phyloP scores from a whole-genome alignment of 2,888 invertebrate species.

The Netelia fuscicornis region DNA sequence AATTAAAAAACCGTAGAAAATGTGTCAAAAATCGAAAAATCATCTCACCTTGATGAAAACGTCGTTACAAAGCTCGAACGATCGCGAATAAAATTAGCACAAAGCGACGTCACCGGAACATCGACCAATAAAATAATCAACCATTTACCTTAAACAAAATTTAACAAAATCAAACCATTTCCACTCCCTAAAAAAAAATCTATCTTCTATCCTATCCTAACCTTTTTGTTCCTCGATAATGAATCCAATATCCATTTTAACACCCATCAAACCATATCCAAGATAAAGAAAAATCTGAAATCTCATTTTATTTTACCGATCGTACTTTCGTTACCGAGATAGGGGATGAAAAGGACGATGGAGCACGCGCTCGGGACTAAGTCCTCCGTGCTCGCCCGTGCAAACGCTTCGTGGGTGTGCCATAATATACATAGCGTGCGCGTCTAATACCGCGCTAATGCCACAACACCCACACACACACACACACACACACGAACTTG shows the following conservation, averaged over 20 bases:
- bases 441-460: neutral
- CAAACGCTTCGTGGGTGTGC: neutral
- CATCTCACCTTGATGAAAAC: neutral
- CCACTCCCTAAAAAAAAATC: too few species aligned
- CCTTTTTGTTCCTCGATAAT: too few species aligned
- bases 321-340: too few species aligned
- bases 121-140: neutral
- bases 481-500: constrained; percentile 23
- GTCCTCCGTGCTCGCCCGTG: neutral
- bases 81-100: neutral
- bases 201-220: too few species aligned
- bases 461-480: constrained; percentile 16
- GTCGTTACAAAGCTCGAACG: neutral
- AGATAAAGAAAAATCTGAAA: too few species aligned
- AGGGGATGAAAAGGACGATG: constrained; percentile 31
- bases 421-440: neutral
- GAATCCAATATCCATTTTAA: too few species aligned
- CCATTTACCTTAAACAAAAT: neutral
- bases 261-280: too few species aligned
- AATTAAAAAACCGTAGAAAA: neutral
- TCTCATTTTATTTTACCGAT: too few species aligned
- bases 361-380: constrained; percentile 14
- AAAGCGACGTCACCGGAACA: neutral
- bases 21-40: neutral
- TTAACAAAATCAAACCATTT: neutral